Conservation (phyloP, 2,797 vertebrate genomes). For the Liasis olivaceus region DNA sequence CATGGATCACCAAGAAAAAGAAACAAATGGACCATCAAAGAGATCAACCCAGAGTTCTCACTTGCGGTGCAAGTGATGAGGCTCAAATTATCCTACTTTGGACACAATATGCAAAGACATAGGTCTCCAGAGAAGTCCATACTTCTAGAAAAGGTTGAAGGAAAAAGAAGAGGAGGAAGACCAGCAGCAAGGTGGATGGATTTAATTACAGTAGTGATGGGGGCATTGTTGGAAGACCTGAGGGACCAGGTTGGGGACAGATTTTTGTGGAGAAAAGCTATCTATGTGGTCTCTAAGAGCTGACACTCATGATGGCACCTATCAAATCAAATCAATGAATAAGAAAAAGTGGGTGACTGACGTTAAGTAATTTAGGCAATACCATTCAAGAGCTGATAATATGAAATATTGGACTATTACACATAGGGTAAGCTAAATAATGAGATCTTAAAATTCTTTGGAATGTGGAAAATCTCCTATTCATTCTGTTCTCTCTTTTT, state of each 20-base stretch:
- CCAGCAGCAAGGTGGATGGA: not conserved
- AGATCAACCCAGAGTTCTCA: not conserved
- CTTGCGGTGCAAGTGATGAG: not conserved
- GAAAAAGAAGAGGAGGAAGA: not conserved
- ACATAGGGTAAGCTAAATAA: conserved; percentile 81
- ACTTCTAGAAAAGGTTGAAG: not conserved
- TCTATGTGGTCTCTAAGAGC: not conserved
- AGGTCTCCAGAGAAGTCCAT: not conserved
- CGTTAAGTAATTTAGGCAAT: conserved; percentile 74
- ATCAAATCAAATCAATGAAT: not conserved
- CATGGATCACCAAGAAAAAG: not conserved
- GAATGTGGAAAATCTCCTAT: conserved; percentile 79
- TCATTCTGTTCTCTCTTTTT: conserved; percentile 80
- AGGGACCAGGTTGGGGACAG: not conserved
- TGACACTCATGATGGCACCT: not conserved
- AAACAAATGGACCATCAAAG: not conserved
- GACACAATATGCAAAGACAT: not conserved
- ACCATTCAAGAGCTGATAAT: conserved; percentile 70
- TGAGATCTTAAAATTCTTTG: conserved; percentile 82
- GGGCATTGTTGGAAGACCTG: not conserved
- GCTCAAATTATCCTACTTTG: not conserved
- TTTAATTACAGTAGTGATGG: not conserved
- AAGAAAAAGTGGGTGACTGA: conserved; percentile 70
- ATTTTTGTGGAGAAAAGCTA: not conserved
- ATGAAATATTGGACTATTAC: conserved; percentile 79